Percentiles rank a stretch among this genome's conserved stretches.
Conservation (phyloP, 2,888 invertebrate genomes). For the Agrypnus murinus region DNA sequence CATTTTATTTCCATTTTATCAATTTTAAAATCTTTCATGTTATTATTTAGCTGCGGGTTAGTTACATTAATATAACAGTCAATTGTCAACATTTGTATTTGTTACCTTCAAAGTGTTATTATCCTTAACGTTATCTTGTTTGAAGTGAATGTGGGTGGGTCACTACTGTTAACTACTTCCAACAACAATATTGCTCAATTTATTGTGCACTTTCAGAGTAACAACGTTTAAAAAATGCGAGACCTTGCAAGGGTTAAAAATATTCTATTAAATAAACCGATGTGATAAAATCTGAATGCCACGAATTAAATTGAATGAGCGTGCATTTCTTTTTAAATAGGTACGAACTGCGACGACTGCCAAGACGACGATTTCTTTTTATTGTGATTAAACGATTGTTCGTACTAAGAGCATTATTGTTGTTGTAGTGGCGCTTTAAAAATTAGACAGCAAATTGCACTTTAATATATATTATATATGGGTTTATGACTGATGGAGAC, state of each 20-base stretch:
- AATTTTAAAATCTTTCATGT: neutral
- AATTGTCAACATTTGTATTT: conserved; percentile 4
- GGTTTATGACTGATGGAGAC: neutral
- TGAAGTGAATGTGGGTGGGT: conserved; percentile 1
- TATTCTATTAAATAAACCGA: too few species aligned
- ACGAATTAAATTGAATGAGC: conserved; percentile 4
- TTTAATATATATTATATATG: neutral
- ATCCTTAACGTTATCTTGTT: neutral
- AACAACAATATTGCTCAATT: neutral
- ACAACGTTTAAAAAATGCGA: too few species aligned
- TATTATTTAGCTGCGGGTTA: conserved; percentile 4
- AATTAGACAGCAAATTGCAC: conserved; percentile 3
- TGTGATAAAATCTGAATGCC: neutral
- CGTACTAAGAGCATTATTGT: conserved; percentile 6
- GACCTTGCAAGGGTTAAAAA: too few species aligned
- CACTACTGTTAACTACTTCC: neutral
- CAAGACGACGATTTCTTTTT: neutral
- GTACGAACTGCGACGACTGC: too few species aligned
- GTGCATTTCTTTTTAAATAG: neutral
- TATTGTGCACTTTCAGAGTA: conserved; percentile 1
- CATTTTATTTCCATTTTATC: conserved; percentile 1
- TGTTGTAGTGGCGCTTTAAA: neutral
- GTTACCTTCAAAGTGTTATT: neutral
- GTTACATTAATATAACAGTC: conserved; percentile 1
- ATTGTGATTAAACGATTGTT: neutral